Evolutionary conservation across 53 echinoderm and acorn worm species (phyloP), one percentile per base, ranked within the genome.

Genomic region (Holothuria scabra): DNA sequence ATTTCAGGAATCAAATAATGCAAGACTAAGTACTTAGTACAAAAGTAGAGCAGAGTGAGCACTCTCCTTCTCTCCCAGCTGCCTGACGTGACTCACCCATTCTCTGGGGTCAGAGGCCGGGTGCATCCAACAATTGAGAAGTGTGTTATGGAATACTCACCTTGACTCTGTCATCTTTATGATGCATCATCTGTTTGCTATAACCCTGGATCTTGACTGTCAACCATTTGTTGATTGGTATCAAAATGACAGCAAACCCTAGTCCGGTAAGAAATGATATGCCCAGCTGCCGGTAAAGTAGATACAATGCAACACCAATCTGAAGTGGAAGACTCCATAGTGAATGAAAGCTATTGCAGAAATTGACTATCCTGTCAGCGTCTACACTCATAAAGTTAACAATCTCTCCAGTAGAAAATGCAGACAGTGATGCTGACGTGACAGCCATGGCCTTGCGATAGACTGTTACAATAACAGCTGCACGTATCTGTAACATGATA

Each of bases 351-450:
- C 99, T 99, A 64, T 85, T 87, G 71, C 99, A 94, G 83, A 99
- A 89, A 87, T 99, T 99, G 69, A 94, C 86, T 14, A 99, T 91
- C 63, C 99, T 81, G 62, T 95, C 99, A 7, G 94, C 83, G 58
- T 99, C 99, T 24, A 95, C 94, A 84, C 99, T 99, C 99, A 99
- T 99, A 60, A 99, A 99, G 64, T 99, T 99, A 66, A 99, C 99
- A 74, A 99, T 99, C 76, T 99, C 90, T 13, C 99, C 99, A 0
- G 94, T 93, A 10, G 94, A 88, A 78, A 99, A 99, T 56, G 84
- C 83, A 18, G 92, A 87, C 26, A 92, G 65, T 6, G 89, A 83
- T 28, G 99, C 89, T 12, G 88, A 81, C 35, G 91, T 92, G 13
- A 99, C 95, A 57, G 91, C 83, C 12, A 99, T 79, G 10, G 99